phyloP scores from a whole-genome alignment of 2,888 invertebrate species.

The Perizoma flavofasciatum region DNA sequence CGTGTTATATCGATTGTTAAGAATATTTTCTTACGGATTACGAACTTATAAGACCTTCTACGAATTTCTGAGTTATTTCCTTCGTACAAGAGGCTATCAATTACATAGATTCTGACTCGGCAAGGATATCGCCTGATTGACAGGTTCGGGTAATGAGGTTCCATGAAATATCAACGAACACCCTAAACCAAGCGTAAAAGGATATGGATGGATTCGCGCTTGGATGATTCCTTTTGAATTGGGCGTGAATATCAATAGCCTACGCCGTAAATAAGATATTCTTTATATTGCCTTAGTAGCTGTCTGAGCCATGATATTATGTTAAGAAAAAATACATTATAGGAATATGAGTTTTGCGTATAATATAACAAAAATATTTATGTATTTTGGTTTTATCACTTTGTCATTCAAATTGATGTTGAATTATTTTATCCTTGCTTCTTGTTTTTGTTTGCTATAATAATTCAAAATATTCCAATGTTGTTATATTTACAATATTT shows the following conservation, averaged over 20 bases:
- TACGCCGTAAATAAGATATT: conserved; percentile 53
- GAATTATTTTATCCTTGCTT: conserved; percentile 5
- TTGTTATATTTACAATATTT: neutral
- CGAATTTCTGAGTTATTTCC: conserved; percentile 43
- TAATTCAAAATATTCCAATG: neutral
- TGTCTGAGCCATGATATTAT: conserved; percentile 36
- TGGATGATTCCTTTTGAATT: conserved; percentile 58
- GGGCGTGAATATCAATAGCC: conserved; percentile 54
- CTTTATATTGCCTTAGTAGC: conserved; percentile 39
- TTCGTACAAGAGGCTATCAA: conserved; percentile 61
- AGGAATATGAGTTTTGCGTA: conserved; percentile 24
- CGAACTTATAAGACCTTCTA: conserved; percentile 39
- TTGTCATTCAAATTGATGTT: conserved; percentile 11
- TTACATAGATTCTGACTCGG: conserved; percentile 59
- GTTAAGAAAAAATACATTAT: conserved; percentile 35
- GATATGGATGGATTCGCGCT: conserved; percentile 60
- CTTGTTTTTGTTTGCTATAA: neutral
- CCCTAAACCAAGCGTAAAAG: conserved; percentile 56
- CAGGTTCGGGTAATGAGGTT: conserved; percentile 61
- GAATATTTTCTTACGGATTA: conserved; percentile 22
- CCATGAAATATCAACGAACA: conserved; percentile 49
- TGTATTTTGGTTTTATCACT: conserved; percentile 20
- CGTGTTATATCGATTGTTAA: conserved; percentile 37
- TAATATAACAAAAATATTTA: conserved; percentile 21
- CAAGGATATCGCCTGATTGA: conserved; percentile 69